These are phyloP conservation scores for Microplitis demolitor DNA, from an alignment of 1,140 invertebrate genomes.

Conservation along the genomic window DNA sequence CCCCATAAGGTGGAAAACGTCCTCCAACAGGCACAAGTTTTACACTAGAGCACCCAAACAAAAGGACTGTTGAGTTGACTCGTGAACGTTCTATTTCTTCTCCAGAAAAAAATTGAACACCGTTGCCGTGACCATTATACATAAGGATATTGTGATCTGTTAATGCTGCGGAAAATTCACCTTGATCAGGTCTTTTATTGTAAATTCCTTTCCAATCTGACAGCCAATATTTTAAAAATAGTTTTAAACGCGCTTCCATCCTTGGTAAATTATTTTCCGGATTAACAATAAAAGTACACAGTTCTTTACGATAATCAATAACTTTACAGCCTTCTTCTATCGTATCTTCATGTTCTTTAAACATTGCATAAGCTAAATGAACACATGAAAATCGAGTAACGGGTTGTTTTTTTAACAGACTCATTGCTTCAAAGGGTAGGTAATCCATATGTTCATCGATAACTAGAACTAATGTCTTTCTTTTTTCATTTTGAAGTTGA, in stretches of 20 bases:
- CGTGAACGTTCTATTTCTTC: conserved; percentile 66
- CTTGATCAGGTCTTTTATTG: conserved; percentile 62
- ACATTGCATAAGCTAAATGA: conserved; percentile 70
- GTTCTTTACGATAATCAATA: conserved; percentile 46
- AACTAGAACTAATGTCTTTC: conserved; percentile 68
- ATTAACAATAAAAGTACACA: conserved; percentile 68
- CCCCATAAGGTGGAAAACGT: conserved; percentile 67
- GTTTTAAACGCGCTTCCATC: conserved; percentile 71
- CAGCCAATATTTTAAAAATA: conserved; percentile 69
- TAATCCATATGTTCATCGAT: conserved; percentile 74
- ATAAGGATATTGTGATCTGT: conserved; percentile 69
- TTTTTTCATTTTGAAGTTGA: conserved; percentile 55
- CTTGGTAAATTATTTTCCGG: conserved; percentile 70
- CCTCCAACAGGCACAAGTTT: conserved; percentile 64
- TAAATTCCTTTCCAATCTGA: conserved; percentile 69
- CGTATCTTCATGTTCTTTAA: conserved; percentile 65
- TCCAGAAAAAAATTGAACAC: conserved; percentile 68
- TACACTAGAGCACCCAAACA: conserved; percentile 80
- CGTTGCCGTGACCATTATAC: conserved; percentile 80
- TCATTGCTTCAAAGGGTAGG: conserved; percentile 77
- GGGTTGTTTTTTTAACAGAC: conserved; percentile 66
- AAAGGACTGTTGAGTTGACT: conserved; percentile 66
- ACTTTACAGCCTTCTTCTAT: conserved; percentile 66
- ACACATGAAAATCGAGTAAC: conserved; percentile 77
- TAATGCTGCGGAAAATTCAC: conserved; percentile 66